Evolutionary conservation across 2,888 invertebrate species (phyloP).

Genomic region (Synergus gifuensis): DNA sequence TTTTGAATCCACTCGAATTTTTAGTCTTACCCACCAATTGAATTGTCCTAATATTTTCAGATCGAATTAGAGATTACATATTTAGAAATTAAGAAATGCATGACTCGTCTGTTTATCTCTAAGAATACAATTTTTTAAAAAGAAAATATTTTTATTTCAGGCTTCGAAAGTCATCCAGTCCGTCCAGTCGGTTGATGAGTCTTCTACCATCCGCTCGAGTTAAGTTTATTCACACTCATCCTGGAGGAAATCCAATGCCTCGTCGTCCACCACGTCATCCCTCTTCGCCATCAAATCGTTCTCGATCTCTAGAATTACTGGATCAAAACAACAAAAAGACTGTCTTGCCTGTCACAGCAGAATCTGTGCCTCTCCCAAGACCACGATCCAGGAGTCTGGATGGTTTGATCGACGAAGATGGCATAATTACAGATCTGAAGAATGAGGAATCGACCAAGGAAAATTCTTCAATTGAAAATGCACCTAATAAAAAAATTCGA

Average conservation of each 20-base stretch:
- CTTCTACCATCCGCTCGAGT: constrained; percentile 74
- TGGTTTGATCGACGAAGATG: constrained; percentile 80
- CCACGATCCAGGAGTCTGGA: constrained; percentile 83
- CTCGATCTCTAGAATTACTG: constrained; percentile 63
- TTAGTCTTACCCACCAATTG: background rate
- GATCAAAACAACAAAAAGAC: constrained; percentile 62
- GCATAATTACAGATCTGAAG: constrained; percentile 52
- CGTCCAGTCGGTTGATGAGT: constrained; percentile 82
- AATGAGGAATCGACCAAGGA: constrained; percentile 49
- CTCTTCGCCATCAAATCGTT: constrained; percentile 71
- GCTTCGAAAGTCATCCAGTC: constrained; percentile 84
- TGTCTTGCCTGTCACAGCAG: constrained; percentile 54
- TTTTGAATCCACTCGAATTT: background rate
- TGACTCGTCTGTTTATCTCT: constrained; percentile 24
- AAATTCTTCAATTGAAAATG: constrained; percentile 1
- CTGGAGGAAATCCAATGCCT: constrained; percentile 70
- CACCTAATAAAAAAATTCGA: constrained; percentile 6
- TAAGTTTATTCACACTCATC: constrained; percentile 68
- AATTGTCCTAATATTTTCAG: no score
- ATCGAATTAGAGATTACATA: no score
- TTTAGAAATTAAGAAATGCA: background rate
- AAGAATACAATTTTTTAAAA: constrained; percentile 48
- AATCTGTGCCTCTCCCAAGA: constrained; percentile 70
- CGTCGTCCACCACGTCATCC: constrained; percentile 60
- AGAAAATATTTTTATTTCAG: constrained; percentile 74